A percentile compares a stretch with the other conserved stretches of the same genome.
phyloP scores from a whole-genome alignment of 2,113 vertebrate species.

The Pangasianodon hypophthalmus region DNA sequence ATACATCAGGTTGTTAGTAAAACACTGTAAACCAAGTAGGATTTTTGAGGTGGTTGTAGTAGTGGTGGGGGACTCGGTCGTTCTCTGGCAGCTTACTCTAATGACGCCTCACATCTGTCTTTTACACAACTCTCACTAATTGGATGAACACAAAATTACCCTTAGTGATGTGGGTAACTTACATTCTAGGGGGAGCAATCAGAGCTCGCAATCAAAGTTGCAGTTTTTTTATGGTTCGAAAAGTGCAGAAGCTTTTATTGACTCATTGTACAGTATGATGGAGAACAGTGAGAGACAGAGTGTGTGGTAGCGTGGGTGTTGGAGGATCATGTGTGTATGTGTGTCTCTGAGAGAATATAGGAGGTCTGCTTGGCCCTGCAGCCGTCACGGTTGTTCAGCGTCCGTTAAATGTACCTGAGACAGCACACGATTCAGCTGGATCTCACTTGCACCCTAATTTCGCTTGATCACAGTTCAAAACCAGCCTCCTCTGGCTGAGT shows the following conservation, averaged over 20 bases:
- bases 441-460: constrained; percentile 62
- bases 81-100: constrained; percentile 21
- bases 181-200: constrained; percentile 44
- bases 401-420: constrained; percentile 71
- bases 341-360: constrained; percentile 58
- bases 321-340: constrained; percentile 37
- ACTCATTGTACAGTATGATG: constrained; percentile 61
- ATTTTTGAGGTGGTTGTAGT: neutral
- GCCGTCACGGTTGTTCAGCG: constrained; percentile 65
- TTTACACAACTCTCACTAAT: constrained; percentile 47
- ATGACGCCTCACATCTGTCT: constrained; percentile 45
- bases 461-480: constrained; percentile 62
- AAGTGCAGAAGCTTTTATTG: constrained; percentile 64
- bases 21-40: neutral
- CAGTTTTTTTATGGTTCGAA: constrained; percentile 63
- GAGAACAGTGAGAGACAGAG: constrained; percentile 56
- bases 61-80: neutral
- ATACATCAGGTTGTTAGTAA: neutral
- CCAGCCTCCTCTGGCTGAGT: constrained; percentile 57
- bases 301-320: constrained; percentile 32
- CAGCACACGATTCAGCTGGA: constrained; percentile 59
- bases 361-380: constrained; percentile 40
- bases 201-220: constrained; percentile 60
- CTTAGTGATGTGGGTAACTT: constrained; percentile 44
- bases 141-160: constrained; percentile 45